Conservation (phyloP, 2,797 vertebrate genomes). For the Melanotaenia maccullochi region DNA sequence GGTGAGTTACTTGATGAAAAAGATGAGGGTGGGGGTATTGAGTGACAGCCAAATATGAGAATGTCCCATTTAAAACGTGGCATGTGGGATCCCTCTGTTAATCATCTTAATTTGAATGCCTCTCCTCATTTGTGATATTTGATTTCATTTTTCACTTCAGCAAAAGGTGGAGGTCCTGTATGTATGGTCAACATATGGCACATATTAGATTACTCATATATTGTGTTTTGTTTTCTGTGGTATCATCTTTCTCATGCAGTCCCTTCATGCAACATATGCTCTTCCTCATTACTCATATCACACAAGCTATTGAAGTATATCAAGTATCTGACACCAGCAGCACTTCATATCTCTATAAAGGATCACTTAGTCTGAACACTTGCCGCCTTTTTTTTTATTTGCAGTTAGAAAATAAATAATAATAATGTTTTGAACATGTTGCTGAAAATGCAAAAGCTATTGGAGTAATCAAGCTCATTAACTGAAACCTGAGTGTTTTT, state of each 20-base stretch:
- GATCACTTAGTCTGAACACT: background rate
- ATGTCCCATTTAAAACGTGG: constrained; percentile 57
- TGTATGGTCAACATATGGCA: constrained; percentile 84
- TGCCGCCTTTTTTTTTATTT: background rate
- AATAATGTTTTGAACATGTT: background rate
- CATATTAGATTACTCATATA: constrained; percentile 84
- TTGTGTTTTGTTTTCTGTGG: constrained; percentile 77
- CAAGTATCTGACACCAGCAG: constrained; percentile 57
- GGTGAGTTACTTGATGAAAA: constrained; percentile 71
- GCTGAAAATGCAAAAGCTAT: background rate
- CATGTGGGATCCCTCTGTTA: constrained; percentile 63
- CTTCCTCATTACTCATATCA: constrained; percentile 67
- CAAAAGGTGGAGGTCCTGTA: constrained; percentile 65
- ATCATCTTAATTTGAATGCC: constrained; percentile 77
- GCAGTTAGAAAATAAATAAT: background rate
- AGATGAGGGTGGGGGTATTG: constrained; percentile 57
- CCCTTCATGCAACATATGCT: constrained; percentile 81
- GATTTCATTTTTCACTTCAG: constrained; percentile 77
- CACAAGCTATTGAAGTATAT: constrained; percentile 65
- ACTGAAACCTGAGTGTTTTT: background rate
- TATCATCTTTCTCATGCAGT: constrained; percentile 70
- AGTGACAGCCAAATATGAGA: constrained; percentile 73
- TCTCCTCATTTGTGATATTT: constrained; percentile 77
- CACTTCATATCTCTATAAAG: constrained; percentile 46
- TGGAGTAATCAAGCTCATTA: background rate